Evolutionary conservation across 1,140 invertebrate genomes (phyloP).

Genomic region (Ceratina japonica): DNA sequence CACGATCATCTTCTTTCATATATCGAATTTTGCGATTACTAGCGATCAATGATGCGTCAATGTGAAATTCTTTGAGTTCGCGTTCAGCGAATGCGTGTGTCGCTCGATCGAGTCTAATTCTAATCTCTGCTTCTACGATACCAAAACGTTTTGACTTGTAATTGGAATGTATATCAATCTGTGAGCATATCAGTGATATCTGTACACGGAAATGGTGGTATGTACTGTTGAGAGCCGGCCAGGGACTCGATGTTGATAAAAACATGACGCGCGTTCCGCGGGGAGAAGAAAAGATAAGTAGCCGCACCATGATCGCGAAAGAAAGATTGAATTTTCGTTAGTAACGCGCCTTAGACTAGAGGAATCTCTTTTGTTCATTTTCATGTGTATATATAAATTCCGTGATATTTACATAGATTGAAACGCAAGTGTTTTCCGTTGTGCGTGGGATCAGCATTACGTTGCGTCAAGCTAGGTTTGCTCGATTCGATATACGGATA

Average conservation of each 20-base stretch:
- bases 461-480: conserved; percentile 17
- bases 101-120: conserved; percentile 14
- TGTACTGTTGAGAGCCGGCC: conserved; percentile 6
- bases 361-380: conserved; percentile 11
- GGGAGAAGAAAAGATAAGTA: neutral
- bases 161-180: conserved; percentile 45
- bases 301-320: neutral
- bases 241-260: neutral
- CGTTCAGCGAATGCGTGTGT: neutral
- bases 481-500: conserved; percentile 19
- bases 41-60: conserved; percentile 24
- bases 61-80: conserved; percentile 28
- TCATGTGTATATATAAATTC: conserved; percentile 17
- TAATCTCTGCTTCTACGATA: conserved; percentile 6
- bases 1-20: conserved; percentile 19
- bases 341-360: conserved; percentile 22
- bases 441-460: conserved; percentile 11
- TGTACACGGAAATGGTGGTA: conserved; percentile 40
- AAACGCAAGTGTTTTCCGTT: conserved; percentile 18
- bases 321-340: neutral
- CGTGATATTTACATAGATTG: conserved; percentile 33
- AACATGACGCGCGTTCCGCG: neutral
- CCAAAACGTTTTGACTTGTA: neutral
- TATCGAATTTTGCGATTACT: conserved; percentile 18
- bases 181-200: conserved; percentile 34